Evolutionary conservation across 2,888 invertebrate genomes (phyloP).

Genomic region (Cephus nigrinus): DNA sequence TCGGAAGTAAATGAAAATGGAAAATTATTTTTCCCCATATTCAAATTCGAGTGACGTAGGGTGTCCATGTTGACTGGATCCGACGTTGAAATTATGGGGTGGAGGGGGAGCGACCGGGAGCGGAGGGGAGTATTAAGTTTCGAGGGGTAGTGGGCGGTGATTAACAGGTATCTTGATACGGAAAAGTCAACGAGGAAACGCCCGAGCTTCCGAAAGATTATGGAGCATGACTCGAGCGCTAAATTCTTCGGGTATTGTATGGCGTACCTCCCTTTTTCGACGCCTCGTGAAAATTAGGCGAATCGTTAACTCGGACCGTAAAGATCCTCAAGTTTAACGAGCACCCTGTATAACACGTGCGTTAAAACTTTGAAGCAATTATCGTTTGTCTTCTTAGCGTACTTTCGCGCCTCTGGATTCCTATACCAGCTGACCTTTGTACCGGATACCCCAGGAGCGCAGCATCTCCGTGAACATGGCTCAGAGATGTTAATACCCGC

Average conservation of each 20-base stretch:
- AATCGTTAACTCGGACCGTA: constrained; percentile 4
- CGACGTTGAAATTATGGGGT: background rate
- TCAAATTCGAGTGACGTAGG: background rate
- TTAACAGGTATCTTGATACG: background rate
- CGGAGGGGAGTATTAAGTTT: background rate
- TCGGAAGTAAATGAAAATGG: background rate
- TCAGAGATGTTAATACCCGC: background rate
- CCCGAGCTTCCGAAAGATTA: background rate
- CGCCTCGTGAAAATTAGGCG: constrained; percentile 3
- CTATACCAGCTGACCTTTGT: background rate
- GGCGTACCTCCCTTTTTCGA: background rate
- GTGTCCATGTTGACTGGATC: background rate
- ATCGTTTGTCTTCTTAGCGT: constrained; percentile 42
- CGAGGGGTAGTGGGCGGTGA: background rate
- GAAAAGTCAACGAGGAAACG: background rate
- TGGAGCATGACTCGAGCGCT: background rate
- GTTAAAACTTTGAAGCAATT: constrained; percentile 43
- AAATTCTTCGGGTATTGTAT: background rate
- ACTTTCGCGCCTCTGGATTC: background rate
- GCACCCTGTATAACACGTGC: constrained; percentile 12
- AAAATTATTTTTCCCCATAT: background rate
- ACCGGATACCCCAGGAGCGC: background rate
- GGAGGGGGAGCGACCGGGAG: background rate
- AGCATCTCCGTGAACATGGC: background rate
- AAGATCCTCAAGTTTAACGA: constrained; percentile 2